phyloP scores from a whole-genome alignment of 2,797 vertebrate species.

The Moxostoma hubbsi region DNA sequence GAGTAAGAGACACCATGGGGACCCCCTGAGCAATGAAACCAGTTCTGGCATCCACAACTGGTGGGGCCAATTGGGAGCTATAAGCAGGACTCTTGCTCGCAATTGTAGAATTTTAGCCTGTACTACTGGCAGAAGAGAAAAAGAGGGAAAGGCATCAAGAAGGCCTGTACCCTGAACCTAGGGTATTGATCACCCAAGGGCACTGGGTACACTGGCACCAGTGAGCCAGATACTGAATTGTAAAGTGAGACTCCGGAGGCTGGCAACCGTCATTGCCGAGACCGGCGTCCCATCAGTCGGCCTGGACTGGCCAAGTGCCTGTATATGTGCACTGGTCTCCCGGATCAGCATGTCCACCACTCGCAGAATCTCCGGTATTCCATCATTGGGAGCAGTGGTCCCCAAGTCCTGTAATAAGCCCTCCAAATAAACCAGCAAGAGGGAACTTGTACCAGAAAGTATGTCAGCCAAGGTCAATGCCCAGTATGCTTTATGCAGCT shows the following conservation, averaged over 20 bases:
- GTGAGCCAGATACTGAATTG: no score
- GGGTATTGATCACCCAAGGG: no score
- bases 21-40: neutral
- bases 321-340: neutral
- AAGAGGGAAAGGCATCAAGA: neutral
- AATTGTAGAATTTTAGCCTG: neutral
- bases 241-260: neutral
- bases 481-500: neutral
- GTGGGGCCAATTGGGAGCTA: neutral
- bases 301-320: neutral
- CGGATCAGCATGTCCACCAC: neutral
- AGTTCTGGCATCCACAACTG: slow-evolving; percentile 5
- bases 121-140: neutral
- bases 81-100: neutral
- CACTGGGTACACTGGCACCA: no score
- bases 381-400: neutral
- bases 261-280: no score
- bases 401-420: neutral
- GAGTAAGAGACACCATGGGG: no score
- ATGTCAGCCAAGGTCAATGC: neutral
- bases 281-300: no score
- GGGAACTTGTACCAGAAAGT: neutral
- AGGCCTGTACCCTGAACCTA: no score
- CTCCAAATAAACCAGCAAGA: neutral
- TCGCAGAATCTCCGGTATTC: neutral